These are phyloP conservation scores for Meta bourneti DNA, from an alignment of 2,888 invertebrate species.

Conservation along the genomic window DNA sequence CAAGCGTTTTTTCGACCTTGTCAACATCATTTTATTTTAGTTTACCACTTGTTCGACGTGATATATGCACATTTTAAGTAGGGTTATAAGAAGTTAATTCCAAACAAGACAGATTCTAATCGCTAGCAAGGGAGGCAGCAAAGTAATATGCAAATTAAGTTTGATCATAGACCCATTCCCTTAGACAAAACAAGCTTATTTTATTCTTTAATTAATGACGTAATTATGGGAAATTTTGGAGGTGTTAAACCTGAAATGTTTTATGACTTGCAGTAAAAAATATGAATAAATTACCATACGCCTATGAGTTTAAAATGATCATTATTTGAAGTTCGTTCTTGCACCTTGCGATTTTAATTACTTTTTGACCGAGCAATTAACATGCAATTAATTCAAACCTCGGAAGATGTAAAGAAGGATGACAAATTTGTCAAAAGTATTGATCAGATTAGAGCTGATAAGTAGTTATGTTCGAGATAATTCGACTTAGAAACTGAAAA, in stretches of 20 bases:
- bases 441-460: too few species aligned
- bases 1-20: neutral
- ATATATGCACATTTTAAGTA: conserved; percentile 45
- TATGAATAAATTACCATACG: conserved; percentile 10
- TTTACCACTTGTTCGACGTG: conserved; percentile 32
- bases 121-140: neutral
- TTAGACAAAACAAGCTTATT: conserved; percentile 29
- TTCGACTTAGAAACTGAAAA: too few species aligned
- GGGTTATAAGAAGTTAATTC: conserved; percentile 49
- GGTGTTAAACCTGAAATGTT: conserved; percentile 19
- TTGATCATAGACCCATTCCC: conserved; percentile 8
- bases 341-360: neutral
- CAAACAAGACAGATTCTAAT: conserved; percentile 29
- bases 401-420: neutral
- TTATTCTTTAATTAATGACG: conserved; percentile 50
- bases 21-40: conserved; percentile 37
- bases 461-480: too few species aligned
- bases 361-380: neutral
- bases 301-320: neutral
- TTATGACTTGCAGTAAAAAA: neutral
- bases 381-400: neutral
- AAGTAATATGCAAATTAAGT: conserved; percentile 50
- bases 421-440: neutral
- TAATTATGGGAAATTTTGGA: conserved; percentile 32
- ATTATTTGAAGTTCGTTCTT: neutral